Evolutionary conservation across 2,797 vertebrate species (phyloP), one percentile per base, ranked within the genome.

Genomic region (Limosa lapponica): DNA sequence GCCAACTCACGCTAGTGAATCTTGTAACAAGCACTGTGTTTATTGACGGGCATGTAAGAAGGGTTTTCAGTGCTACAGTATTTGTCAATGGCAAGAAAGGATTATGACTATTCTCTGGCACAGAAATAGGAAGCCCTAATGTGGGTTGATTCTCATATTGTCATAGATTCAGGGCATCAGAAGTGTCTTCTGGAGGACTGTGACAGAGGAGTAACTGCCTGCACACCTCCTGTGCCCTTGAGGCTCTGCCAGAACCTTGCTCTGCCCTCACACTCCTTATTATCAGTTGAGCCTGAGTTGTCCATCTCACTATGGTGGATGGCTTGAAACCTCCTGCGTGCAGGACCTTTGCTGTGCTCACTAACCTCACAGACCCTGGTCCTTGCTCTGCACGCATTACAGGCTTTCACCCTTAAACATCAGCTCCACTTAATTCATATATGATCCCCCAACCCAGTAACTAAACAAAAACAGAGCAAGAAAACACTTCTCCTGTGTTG

Each of bases 1-100:
- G 36, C 43, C 59, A 0, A 0, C 5, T 11, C 10, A 27, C 0
- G 0, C 18, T 75, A 32, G 4, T 14, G 12, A 22, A 55, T 62
- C 51, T 79, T 83, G 13, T 65, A n/a, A 54, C 24, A 66, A 89
- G 24, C 17, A 24, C 28, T 44, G 25, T 52, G 20, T 58, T 82
- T 78, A 36, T 52, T 89, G 49, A 58, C 24, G 77, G 27, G 37
- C 22, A 13, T n/a, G 20, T 77, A 36, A 67, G 36, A 61, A 61
- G 19, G 14, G 11, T 9, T 81, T 70, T 37, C 49, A 16, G 51
- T 52, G 55, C 55, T 73, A 13, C 2, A 4, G 19, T 71, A 54
- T 69, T 71, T 84, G 43, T 66, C 65, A 71, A 18, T 16, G 19
- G 10, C 28, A 65, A 71, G 62, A 39, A 84, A 54, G 25, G 16